phyloP scores from a whole-genome alignment of 2,113 vertebrate genomes.

The Enhydra lutris region DNA sequence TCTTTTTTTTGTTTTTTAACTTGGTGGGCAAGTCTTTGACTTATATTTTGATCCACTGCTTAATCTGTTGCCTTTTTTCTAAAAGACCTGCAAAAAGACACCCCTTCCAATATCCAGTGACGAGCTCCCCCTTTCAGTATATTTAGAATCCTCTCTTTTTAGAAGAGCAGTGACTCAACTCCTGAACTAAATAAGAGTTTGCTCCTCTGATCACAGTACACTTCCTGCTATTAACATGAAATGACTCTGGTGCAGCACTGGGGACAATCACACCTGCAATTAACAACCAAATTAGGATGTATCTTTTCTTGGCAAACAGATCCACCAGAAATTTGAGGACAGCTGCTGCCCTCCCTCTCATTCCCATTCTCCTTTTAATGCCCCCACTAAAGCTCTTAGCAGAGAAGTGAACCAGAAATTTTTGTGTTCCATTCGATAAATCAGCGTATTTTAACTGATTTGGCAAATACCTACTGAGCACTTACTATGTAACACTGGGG shows the following conservation, averaged over 20 bases:
- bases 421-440: neutral
- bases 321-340: slow-evolving; percentile 32
- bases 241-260: slow-evolving; percentile 35
- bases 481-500: neutral
- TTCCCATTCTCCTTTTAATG: neutral
- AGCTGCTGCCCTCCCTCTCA: neutral
- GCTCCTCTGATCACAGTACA: slow-evolving; percentile 34
- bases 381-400: neutral
- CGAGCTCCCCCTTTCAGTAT: neutral
- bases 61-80: slow-evolving; percentile 4
- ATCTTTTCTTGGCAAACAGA: slow-evolving; percentile 40
- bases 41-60: slow-evolving; percentile 60
- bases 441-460: neutral
- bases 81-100: slow-evolving; percentile 53
- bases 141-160: slow-evolving; percentile 45
- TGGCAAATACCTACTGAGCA: neutral
- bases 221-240: slow-evolving; percentile 66
- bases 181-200: slow-evolving; percentile 28
- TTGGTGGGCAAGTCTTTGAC: slow-evolving; percentile 46
- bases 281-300: slow-evolving; percentile 57
- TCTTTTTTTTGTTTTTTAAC: slow-evolving; percentile 61
- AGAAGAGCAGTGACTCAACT: slow-evolving; percentile 48
- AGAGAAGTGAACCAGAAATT: neutral
- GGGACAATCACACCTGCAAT: slow-evolving; percentile 56
- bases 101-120: neutral